Conservation (phyloP, 2,888 invertebrate species). For the Globia sparganii region DNA sequence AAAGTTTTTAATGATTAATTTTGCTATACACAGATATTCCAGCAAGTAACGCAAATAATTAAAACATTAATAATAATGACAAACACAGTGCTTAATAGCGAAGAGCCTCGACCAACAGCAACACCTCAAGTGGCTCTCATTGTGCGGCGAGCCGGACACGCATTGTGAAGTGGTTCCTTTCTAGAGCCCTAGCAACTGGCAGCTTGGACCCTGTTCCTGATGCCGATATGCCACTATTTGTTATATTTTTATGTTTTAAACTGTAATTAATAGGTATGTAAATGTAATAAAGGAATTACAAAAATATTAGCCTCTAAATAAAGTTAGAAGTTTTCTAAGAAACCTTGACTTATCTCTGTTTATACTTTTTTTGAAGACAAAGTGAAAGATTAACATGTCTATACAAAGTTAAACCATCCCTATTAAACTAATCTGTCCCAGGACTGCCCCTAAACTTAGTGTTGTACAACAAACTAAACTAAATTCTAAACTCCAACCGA, state of each 20-base stretch:
- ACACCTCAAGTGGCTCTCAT: background rate
- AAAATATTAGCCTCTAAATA: background rate
- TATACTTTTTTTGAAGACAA: background rate
- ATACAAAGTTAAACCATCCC: background rate
- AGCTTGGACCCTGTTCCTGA: background rate
- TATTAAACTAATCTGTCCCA: background rate
- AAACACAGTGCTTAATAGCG: background rate
- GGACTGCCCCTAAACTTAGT: background rate
- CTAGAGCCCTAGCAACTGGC: background rate
- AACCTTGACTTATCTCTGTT: background rate
- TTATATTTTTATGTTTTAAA: no score
- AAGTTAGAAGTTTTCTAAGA: background rate
- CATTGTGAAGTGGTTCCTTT: background rate
- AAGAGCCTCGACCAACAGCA: background rate
- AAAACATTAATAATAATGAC: background rate
- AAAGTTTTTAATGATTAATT: background rate
- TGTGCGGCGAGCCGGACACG: background rate
- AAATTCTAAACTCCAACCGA: constrained; percentile 12
- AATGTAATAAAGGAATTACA: background rate
- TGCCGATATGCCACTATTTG: background rate
- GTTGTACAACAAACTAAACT: background rate
- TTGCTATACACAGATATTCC: background rate
- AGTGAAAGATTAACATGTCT: background rate
- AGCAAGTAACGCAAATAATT: background rate
- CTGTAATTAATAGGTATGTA: background rate